Evolutionary conservation across 2,113 vertebrate species (phyloP), one percentile per base, ranked within the genome.

Genomic region (Limnothrissa miodon): DNA sequence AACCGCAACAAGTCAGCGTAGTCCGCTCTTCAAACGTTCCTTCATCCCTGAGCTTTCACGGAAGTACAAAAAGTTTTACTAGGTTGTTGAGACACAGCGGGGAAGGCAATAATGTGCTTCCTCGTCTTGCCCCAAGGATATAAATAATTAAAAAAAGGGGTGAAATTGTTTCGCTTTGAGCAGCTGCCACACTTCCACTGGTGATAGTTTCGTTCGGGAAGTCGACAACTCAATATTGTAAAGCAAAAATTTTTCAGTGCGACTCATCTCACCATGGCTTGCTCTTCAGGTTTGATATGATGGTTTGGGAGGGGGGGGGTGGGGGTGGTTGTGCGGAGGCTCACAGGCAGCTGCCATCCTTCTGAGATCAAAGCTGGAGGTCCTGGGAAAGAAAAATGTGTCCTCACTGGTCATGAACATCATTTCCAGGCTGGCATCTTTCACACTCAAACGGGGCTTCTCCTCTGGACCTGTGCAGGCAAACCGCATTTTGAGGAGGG

Each of bases 31-130:
- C 29, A 74, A 74, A 74, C 15, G 66, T 74, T 74, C 29, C 66
- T 17, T 36, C 66, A 36, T 33, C 66, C 66, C 11, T 13, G 83
- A n/a, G 88, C 89, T 89, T 88, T 85, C 86, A 85, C 62, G 39
- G 86, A 79, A n/a, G 88, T 92, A 84, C 85, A 42, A 84, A 70
- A 80, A 80, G 29, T 92, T 92, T 90, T 91, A 91, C 39, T 87
- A 89, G 87, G 39, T 39, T 39, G 88, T 86, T 85, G 56, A 84
- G 44, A 86, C 87, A 29, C 90, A 91, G 90, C 83, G 13, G 85
- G 91, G 83, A 51, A 25, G 81, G 80, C 84, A 85, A 88, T 89
- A 89, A 90, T 88, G 86, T 87, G 82, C 87, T 88, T 84, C 85
- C 83, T 80, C 87, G 90, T 87, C 84, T 84, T 33, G 83, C 81